These are phyloP conservation scores for Fregetta grallaria DNA, from an alignment of 2,113 vertebrate species.

Conservation along the genomic window DNA sequence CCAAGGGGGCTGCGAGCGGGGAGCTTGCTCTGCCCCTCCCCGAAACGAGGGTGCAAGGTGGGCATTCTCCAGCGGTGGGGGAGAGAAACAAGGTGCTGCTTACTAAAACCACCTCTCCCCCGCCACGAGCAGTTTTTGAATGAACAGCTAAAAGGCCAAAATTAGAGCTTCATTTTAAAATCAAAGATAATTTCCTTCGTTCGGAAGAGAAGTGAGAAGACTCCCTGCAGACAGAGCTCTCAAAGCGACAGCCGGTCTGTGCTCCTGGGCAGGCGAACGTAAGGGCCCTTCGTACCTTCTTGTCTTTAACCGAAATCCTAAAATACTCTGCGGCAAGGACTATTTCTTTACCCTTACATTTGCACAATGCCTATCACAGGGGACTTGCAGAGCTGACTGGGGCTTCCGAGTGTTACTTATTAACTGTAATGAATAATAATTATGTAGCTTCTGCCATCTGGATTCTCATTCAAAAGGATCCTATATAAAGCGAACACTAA, in stretches of 20 bases:
- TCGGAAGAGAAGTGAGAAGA: background rate
- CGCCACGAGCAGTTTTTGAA: accelerated
- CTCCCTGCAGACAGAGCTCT: background rate
- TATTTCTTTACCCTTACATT: background rate
- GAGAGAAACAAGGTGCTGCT: background rate
- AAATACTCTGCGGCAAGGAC: background rate
- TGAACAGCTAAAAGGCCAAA: background rate
- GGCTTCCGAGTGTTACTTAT: conserved; percentile 52
- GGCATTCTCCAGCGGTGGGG: background rate
- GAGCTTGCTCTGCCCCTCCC: background rate
- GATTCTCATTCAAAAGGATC: conserved; percentile 47
- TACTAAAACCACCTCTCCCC: background rate
- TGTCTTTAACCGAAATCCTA: background rate
- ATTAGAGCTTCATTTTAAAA: background rate
- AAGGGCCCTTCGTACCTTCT: background rate
- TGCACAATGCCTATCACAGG: background rate
- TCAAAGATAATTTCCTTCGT: background rate
- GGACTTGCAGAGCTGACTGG: background rate
- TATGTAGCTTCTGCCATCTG: conserved; percentile 58
- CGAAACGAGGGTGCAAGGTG: accelerated
- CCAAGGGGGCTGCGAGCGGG: accelerated
- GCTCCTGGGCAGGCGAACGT: background rate
- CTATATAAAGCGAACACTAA: conserved; percentile 19
- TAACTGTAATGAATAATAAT: conserved; percentile 64
- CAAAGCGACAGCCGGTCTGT: background rate